These are phyloP conservation scores for Leptinotarsa juncta DNA, from an alignment of 2,888 invertebrate species.

Conservation along the genomic window DNA sequence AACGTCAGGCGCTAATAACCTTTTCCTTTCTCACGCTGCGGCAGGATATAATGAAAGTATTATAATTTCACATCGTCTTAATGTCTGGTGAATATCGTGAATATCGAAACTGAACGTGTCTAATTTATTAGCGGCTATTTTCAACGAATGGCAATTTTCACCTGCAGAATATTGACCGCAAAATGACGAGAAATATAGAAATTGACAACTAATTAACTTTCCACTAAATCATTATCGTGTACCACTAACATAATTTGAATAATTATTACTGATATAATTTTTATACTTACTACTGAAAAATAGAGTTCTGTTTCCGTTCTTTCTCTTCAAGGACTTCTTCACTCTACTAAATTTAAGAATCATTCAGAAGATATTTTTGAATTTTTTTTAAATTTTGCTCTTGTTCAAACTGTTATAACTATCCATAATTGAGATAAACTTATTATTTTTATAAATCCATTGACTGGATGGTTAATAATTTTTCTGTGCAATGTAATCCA, in stretches of 20 bases:
- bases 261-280: neutral
- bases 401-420: no score
- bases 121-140: neutral
- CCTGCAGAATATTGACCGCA: slow-evolving; percentile 11
- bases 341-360: neutral
- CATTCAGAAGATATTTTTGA: neutral
- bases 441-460: no score
- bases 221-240: slow-evolving; percentile 3
- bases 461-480: no score
- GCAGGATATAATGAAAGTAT: slow-evolving; percentile 26
- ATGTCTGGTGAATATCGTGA: slow-evolving; percentile 13
- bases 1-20: slow-evolving; percentile 5
- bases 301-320: no score
- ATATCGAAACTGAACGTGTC: slow-evolving; percentile 12
- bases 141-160: slow-evolving; percentile 11
- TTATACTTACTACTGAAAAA: no score
- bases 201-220: slow-evolving; percentile 9
- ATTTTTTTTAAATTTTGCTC: no score
- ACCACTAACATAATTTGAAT: neutral
- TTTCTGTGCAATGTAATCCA: no score
- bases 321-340: no score
- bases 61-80: slow-evolving; percentile 21
- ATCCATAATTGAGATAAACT: no score
- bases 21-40: slow-evolving; percentile 20
- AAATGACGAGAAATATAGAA: slow-evolving; percentile 5